Conservation (phyloP, 1,140 invertebrate species). For the Diorhabda sublineata region DNA sequence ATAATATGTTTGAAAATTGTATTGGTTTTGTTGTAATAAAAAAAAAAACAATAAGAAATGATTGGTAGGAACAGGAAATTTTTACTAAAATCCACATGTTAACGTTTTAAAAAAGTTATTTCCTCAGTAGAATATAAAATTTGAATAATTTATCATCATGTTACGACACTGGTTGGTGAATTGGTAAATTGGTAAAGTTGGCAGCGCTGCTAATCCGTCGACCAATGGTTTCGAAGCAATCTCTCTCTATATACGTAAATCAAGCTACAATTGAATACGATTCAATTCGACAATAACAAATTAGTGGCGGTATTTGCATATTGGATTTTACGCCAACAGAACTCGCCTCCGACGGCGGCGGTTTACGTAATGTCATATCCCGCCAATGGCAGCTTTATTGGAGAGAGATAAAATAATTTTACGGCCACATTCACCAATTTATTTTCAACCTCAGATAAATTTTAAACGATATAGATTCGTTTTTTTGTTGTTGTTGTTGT, state of each 20-base stretch:
- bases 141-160: too few species aligned
- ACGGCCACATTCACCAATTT: neutral
- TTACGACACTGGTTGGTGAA: too few species aligned
- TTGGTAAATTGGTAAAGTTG: neutral
- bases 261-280: conserved; percentile 23
- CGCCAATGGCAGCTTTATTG: neutral
- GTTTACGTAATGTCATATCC: neutral
- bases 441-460: too few species aligned
- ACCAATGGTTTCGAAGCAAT: conserved; percentile 15
- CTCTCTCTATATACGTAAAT: conserved; percentile 14
- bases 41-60: too few species aligned
- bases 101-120: too few species aligned
- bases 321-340: conserved; percentile 1
- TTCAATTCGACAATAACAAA: conserved; percentile 25
- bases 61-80: too few species aligned
- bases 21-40: too few species aligned
- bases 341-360: neutral
- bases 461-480: too few species aligned
- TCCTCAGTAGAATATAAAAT: too few species aligned
- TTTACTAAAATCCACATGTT: too few species aligned
- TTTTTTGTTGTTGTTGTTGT: too few species aligned
- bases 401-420: neutral
- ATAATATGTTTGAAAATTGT: too few species aligned
- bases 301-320: conserved; percentile 14
- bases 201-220: conserved; percentile 16